A percentile compares a stretch with the other conserved stretches of the same genome.
Evolutionary conservation across 1,140 invertebrate genomes (phyloP).

Genomic region (Eurosta solidaginis): DNA sequence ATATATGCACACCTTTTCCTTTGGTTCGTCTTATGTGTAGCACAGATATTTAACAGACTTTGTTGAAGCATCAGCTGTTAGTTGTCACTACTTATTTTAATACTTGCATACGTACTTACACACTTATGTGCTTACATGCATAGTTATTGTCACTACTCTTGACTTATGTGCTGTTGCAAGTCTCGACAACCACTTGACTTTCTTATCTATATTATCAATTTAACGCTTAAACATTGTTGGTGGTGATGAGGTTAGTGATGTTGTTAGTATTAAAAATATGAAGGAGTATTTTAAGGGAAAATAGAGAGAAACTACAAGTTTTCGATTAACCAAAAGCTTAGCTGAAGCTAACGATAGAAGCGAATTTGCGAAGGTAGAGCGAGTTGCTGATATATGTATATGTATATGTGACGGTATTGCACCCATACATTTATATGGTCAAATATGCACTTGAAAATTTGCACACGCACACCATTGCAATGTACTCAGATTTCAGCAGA

Average conservation of each 20-base stretch:
- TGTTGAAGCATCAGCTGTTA: background rate
- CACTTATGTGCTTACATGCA: background rate
- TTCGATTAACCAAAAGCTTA: too few relatives aligned
- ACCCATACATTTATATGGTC: background rate
- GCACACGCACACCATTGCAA: background rate
- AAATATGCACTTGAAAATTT: slow-evolving; percentile 5
- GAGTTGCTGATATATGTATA: background rate
- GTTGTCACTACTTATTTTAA: slow-evolving; percentile 18
- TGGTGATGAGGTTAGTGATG: background rate
- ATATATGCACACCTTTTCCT: too few relatives aligned
- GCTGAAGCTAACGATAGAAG: too few relatives aligned
- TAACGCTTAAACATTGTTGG: background rate
- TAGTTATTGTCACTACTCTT: background rate
- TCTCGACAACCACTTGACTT: slow-evolving; percentile 31
- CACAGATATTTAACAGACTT: background rate
- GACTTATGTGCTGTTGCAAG: slow-evolving; percentile 4
- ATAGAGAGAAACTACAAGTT: too few relatives aligned
- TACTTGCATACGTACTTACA: background rate
- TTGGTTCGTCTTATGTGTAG: too few relatives aligned
- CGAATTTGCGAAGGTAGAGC: too few relatives aligned
- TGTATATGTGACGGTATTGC: background rate
- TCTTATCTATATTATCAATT: slow-evolving; percentile 34
- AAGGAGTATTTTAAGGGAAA: background rate
- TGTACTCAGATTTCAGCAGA: background rate
- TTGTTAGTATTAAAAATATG: background rate